phyloP scores from a whole-genome alignment of 2,888 invertebrate genomes.

The Muscina levida region DNA sequence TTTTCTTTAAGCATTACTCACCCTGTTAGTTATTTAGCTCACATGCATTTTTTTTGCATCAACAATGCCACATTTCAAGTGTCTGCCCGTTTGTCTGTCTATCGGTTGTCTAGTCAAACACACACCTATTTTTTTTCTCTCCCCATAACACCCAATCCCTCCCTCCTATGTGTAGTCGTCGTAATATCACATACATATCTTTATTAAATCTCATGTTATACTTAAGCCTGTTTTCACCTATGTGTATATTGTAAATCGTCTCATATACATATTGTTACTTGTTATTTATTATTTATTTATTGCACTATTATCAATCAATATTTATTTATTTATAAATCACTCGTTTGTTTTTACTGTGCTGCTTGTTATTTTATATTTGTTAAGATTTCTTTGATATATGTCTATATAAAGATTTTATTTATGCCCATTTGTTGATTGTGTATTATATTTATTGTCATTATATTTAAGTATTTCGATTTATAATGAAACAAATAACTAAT shows the following conservation, averaged over 20 bases:
- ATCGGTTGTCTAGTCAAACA: conserved; percentile 69
- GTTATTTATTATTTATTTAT: conserved; percentile 62
- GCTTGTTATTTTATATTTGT: conserved; percentile 59
- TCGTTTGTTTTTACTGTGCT: conserved; percentile 57
- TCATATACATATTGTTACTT: conserved; percentile 53
- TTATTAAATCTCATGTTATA: conserved; percentile 19
- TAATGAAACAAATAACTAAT: conserved; percentile 5
- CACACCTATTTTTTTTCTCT: conserved; percentile 52
- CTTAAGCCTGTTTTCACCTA: conserved; percentile 30
- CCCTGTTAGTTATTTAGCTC: too few species aligned
- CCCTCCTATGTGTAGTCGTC: conserved; percentile 41
- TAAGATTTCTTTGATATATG: conserved; percentile 1
- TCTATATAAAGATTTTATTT: neutral
- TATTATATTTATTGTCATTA: conserved; percentile 27
- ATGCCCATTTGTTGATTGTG: conserved; percentile 34
- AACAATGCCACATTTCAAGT: conserved; percentile 66
- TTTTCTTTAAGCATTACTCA: conserved; percentile 27
- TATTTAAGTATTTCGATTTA: conserved; percentile 12
- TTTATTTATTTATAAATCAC: conserved; percentile 57
- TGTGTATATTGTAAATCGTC: conserved; percentile 45
- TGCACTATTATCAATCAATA: conserved; percentile 56
- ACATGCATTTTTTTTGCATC: too few species aligned
- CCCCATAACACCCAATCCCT: conserved; percentile 38
- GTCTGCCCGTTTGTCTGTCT: conserved; percentile 48
- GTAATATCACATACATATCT: conserved; percentile 31